Base-by-base conservation (phyloP, 1,140 invertebrate genomes). In the Zaprionus nigranus region DNA sequence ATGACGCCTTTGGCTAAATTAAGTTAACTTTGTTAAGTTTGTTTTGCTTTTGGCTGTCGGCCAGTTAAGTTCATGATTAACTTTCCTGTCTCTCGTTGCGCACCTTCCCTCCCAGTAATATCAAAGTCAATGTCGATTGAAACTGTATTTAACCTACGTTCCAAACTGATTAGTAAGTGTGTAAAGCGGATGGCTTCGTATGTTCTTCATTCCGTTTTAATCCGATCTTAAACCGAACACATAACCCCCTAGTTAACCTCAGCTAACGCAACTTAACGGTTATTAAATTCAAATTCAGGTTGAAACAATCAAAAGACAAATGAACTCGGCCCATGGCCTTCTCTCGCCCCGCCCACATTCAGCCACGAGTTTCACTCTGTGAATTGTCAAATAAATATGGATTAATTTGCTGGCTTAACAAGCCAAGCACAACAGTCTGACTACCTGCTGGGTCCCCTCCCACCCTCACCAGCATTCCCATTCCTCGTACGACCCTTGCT, bases 1-100 rank as follows among this genome's bases (percentile, higher is more conserved):
- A 60, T 64, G 54, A 75, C 67, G 73, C 73, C 73, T 63, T 71
- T 64, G 60, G 60, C 73, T 40, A 71, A 75, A 71, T 75, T 57
- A 70, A 71, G 56, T 65, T 76, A 71, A 66, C 68, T 76, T 72
- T 54, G 61, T 72, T 65, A 76, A 76, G 62, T 71, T 76, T 72
- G 68, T 65, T 65, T 66, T 65, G 61, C 61, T 54, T 49, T 71
- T 40, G 73, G 60, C 65, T 62, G 53, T 62, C 38, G 24, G 36
- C 49, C 58, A 68, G 57, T 61, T 72, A 59, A 59, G 61, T 61
- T 66, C 60, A 75, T 75, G 73, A 75, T 75, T 64, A 75, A 71
- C 59, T 75, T 75, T 40, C 66, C 40, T 26, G 30, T n/a, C 13
- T 40, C 38, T 40, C 6, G 38, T 13, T 40, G 3, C 15, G 6